These are phyloP conservation scores for Agrochola lota DNA, from an alignment of 2,888 invertebrate species.

Conservation along the genomic window DNA sequence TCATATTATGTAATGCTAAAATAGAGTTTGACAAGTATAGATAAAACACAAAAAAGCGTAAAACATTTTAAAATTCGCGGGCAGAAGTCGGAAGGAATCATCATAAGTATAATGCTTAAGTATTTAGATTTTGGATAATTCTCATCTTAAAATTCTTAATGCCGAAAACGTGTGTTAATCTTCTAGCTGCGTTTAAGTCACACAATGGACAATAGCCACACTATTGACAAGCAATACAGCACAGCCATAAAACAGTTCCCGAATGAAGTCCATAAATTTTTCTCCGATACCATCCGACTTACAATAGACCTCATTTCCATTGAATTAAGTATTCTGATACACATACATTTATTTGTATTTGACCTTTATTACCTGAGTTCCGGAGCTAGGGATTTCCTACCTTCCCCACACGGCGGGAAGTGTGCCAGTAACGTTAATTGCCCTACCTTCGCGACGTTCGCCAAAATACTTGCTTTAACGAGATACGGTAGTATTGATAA, in stretches of 20 bases:
- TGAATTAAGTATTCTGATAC: constrained; percentile 36
- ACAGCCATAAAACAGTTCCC: constrained; percentile 26
- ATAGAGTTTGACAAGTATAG: too few relatives aligned
- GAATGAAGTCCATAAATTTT: constrained; percentile 25
- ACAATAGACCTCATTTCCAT: constrained; percentile 43
- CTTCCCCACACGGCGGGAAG: constrained; percentile 71
- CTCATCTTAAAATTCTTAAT: not conserved
- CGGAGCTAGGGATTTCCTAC: constrained; percentile 65
- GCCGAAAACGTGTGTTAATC: not conserved
- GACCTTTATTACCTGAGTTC: constrained; percentile 71
- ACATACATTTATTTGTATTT: constrained; percentile 30
- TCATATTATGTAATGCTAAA: too few relatives aligned
- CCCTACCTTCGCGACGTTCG: constrained; percentile 77
- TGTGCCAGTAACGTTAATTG: constrained; percentile 77
- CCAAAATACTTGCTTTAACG: constrained; percentile 79
- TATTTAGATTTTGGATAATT: not conserved
- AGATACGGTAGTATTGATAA: constrained; percentile 69
- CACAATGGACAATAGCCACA: not conserved
- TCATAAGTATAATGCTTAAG: not conserved
- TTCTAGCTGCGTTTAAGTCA: not conserved
- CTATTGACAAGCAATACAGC: not conserved
- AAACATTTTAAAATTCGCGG: not conserved
- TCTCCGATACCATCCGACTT: constrained; percentile 31
- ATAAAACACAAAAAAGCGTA: too few relatives aligned
- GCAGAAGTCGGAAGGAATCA: not conserved